Base-by-base conservation (phyloP, 2,113 vertebrate species). In the Anas platyrhynchos region DNA sequence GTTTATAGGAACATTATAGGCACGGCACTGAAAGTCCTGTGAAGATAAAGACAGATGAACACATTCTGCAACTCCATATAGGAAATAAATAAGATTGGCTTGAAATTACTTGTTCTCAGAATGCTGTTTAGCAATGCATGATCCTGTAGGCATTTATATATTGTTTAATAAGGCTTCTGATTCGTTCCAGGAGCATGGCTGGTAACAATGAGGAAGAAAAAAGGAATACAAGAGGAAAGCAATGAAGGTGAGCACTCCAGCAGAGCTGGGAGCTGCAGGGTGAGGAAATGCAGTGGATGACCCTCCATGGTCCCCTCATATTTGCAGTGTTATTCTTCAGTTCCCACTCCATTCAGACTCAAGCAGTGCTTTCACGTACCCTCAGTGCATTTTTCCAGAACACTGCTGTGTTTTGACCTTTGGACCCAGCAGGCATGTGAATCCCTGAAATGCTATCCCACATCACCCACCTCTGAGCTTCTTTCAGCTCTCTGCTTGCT, bases 381-480 rank as follows among this genome's bases (percentile, higher is more conserved):
- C 32, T 34, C 18, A 36, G 14, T 27, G 12, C 5, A 17, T 29
- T 79, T 93, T 75, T 76, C 23, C 38, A 0, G 0, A 52, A 32
- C 11, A 3, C 67, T 69, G 14, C 2, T 0, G 0, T 5, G 3
- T 23, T 67, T 74, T 26, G 48, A n/a, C 13, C 41, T 43, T 32
- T 55, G 46, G n/a, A 7, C 63, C 27, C 41, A 38, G 16, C 1
- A 3, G 36, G 23, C 34, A 0, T 4, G 69, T 46, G 43, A 54
- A n/a, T 25, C 17, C 54, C 59, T 8, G 1, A 17, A 78, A 50
- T 6, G 3, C 31, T 1, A 0, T 22, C 54, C 43, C 6, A 0
- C 1, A 0, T 31, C 2, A 2, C 27, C 48, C 22, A 44, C 71
- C 71, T 79, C 23, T 88, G 79, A 75, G 50, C 59, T 88, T 55